Evolutionary conservation across 2,888 invertebrate genomes (phyloP).

Genomic region (Salpingus planirostris): DNA sequence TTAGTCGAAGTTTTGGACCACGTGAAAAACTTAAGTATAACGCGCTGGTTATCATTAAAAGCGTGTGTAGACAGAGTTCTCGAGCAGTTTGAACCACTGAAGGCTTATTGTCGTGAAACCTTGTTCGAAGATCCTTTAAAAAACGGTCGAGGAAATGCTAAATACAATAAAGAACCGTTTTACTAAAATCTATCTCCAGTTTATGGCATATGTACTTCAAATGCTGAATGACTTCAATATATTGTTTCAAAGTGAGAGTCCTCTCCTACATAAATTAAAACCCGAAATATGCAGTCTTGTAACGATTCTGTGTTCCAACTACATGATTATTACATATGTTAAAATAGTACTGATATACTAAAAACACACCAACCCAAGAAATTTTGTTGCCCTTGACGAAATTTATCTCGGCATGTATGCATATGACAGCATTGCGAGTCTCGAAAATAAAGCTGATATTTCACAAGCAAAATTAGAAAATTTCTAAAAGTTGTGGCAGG

Average conservation of each 20-base stretch:
- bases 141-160: neutral
- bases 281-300: neutral
- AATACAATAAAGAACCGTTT: neutral
- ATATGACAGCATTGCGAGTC: neutral
- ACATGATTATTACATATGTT: neutral
- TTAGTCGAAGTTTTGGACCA: neutral
- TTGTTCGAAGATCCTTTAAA: neutral
- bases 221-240: neutral
- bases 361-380: neutral
- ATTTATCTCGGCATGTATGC: neutral
- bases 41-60: neutral
- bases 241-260: neutral
- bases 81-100: neutral
- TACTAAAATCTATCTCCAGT: neutral
- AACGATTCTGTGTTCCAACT: neutral
- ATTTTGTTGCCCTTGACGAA: neutral
- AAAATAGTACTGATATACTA: neutral
- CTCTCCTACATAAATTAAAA: neutral
- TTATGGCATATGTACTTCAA: neutral
- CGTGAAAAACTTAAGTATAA: neutral
- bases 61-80: neutral
- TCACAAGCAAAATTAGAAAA: too few species aligned
- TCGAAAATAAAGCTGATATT: neutral
- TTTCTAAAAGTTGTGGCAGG: too few species aligned
- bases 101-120: neutral